These are phyloP conservation scores for Junonia oenone DNA, from an alignment of 2,888 invertebrate genomes.

Conservation along the genomic window DNA sequence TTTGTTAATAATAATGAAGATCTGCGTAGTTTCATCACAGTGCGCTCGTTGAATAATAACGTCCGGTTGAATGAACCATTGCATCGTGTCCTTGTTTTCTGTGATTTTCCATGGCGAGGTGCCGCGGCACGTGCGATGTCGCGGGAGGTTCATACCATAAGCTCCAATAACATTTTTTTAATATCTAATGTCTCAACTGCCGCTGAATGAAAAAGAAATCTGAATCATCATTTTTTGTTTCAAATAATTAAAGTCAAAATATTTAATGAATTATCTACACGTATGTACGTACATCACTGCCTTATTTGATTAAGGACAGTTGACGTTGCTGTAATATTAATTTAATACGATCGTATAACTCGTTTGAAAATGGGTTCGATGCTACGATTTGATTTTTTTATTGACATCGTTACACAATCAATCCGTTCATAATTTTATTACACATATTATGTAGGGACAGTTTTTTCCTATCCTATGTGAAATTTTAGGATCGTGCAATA, in stretches of 20 bases:
- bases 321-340: not conserved
- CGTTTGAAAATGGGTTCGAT: not conserved
- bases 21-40: slow-evolving; percentile 69
- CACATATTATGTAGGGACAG: too few relatives aligned
- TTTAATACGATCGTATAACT: not conserved
- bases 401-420: not conserved
- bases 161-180: too few relatives aligned
- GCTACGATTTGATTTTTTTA: not conserved
- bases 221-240: not conserved
- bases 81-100: slow-evolving; percentile 78
- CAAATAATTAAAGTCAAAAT: not conserved
- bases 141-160: slow-evolving; percentile 26
- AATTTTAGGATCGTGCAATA: too few relatives aligned
- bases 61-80: slow-evolving; percentile 77
- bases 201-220: too few relatives aligned
- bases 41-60: slow-evolving; percentile 76
- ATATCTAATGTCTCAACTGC: too few relatives aligned
- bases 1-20: slow-evolving; percentile 71
- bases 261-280: not conserved
- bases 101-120: slow-evolving; percentile 68
- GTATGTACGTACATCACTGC: not conserved
- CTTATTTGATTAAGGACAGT: not conserved
- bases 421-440: too few relatives aligned
- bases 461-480: too few relatives aligned
- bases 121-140: slow-evolving; percentile 51